Percentiles rank a stretch among this genome's conserved stretches.
These are phyloP conservation scores for Polyploca ridens DNA, from an alignment of 2,888 invertebrate genomes.

Conservation along the genomic window DNA sequence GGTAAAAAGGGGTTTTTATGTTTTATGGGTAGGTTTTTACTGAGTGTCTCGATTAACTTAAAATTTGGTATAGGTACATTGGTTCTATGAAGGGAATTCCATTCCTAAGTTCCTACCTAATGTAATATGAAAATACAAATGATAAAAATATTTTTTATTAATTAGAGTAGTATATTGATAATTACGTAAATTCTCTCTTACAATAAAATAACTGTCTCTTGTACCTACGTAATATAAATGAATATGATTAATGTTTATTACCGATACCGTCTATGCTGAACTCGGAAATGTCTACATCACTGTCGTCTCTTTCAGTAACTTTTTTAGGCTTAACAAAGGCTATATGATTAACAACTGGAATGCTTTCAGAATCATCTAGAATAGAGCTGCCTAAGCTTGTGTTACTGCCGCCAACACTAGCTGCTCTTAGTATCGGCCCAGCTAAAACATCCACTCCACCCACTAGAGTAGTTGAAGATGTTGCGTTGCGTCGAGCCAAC, in stretches of 20 bases:
- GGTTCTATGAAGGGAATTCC: too few species aligned
- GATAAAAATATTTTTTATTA: too few species aligned
- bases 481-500: slow-evolving; percentile 71
- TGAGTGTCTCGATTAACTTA: too few species aligned
- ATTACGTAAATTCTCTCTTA: too few species aligned
- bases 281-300: slow-evolving; percentile 77
- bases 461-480: slow-evolving; percentile 56
- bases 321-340: slow-evolving; percentile 59
- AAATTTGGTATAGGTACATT: too few species aligned
- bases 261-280: slow-evolving; percentile 66
- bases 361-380: slow-evolving; percentile 69
- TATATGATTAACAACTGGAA: slow-evolving; percentile 51
- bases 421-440: slow-evolving; percentile 49
- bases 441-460: slow-evolving; percentile 66
- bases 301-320: slow-evolving; percentile 64
- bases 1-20: too few species aligned
- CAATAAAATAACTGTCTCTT: too few species aligned
- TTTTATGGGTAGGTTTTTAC: too few species aligned
- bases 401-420: slow-evolving; percentile 73
- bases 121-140: too few species aligned
- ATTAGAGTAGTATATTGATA: too few species aligned
- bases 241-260: slow-evolving; percentile 61
- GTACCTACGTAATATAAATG: not conserved
- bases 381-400: slow-evolving; percentile 80
- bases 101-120: too few species aligned